Conservation (phyloP, 2,888 invertebrate genomes). For the Zhuqinia jingwanae region DNA sequence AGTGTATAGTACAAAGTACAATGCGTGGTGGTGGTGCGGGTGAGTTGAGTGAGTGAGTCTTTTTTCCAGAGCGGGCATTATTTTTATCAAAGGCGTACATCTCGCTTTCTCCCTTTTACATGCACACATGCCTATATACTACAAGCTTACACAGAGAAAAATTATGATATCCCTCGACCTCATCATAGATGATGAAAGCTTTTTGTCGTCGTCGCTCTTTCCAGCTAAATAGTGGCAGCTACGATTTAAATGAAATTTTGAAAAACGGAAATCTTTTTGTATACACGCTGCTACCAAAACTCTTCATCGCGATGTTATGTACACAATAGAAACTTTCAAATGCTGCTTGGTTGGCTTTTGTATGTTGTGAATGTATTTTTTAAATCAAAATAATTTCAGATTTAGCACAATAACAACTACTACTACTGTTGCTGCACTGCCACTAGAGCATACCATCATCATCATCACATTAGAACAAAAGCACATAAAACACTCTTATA, state of each 20-base stretch:
- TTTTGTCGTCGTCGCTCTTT: conserved; percentile 37
- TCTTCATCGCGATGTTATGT: neutral
- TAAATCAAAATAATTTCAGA: conserved; percentile 11
- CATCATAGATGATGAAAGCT: conserved; percentile 34
- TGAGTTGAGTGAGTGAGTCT: neutral
- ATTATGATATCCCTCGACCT: conserved; percentile 37
- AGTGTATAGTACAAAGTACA: no score
- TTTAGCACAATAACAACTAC: neutral
- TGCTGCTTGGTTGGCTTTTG: no score
- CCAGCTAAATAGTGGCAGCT: no score
- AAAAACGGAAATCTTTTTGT: conserved; percentile 39
- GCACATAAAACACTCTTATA: no score
- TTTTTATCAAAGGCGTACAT: conserved; percentile 37
- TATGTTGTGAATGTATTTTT: neutral
- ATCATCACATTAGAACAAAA: no score
- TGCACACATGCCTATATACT: no score
- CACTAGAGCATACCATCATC: neutral
- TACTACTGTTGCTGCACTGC: neutral
- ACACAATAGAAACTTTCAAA: conserved; percentile 10
- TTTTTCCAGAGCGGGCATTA: neutral
- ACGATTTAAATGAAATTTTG: conserved; percentile 11
- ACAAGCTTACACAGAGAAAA: conserved; percentile 29
- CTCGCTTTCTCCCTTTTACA: conserved; percentile 17
- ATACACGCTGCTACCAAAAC: conserved; percentile 19
- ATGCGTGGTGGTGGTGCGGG: neutral